Percentiles rank a stretch among this genome's conserved stretches.
These are phyloP conservation scores for Agrotis ipsilon DNA, from an alignment of 2,888 invertebrate genomes.

Conservation along the genomic window DNA sequence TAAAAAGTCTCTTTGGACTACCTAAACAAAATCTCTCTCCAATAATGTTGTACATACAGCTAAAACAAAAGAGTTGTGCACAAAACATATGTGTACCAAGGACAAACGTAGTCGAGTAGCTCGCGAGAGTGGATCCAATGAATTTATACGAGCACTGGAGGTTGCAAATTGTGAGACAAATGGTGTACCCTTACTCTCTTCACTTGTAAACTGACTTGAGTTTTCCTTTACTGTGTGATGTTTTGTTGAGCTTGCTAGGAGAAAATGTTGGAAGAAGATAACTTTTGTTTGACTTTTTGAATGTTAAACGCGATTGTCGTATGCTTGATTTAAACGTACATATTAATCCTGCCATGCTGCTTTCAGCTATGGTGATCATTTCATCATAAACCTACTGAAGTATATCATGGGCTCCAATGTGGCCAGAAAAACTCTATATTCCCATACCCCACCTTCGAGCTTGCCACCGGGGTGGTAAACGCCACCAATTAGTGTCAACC, in stretches of 20 bases:
- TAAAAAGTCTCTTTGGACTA: neutral
- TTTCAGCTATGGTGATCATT: too few relatives aligned
- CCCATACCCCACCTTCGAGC: too few relatives aligned
- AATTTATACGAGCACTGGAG: conserved; percentile 40
- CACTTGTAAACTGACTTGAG: conserved; percentile 12
- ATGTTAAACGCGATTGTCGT: too few relatives aligned
- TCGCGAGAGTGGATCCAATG: conserved; percentile 45
- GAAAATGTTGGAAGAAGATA: neutral
- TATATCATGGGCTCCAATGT: too few relatives aligned
- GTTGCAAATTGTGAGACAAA: conserved; percentile 50
- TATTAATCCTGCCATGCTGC: too few relatives aligned
- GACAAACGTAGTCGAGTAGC: conserved; percentile 24
- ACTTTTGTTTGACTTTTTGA: conserved; percentile 1
- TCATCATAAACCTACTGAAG: too few relatives aligned
- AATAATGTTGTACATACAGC: neutral
- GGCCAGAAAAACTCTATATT: too few relatives aligned
- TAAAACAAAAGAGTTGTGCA: conserved; percentile 13
- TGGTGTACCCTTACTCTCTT: conserved; percentile 18
- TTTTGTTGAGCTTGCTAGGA: neutral
- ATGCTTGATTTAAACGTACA: too few relatives aligned
- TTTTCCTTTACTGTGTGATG: conserved; percentile 3
- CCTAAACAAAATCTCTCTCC: neutral
- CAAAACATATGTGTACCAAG: conserved; percentile 19
- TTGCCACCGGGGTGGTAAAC: too few relatives aligned
- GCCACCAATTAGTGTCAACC: too few relatives aligned